Base-by-base conservation (phyloP, 2,888 invertebrate species). In the Nezara viridula region DNA sequence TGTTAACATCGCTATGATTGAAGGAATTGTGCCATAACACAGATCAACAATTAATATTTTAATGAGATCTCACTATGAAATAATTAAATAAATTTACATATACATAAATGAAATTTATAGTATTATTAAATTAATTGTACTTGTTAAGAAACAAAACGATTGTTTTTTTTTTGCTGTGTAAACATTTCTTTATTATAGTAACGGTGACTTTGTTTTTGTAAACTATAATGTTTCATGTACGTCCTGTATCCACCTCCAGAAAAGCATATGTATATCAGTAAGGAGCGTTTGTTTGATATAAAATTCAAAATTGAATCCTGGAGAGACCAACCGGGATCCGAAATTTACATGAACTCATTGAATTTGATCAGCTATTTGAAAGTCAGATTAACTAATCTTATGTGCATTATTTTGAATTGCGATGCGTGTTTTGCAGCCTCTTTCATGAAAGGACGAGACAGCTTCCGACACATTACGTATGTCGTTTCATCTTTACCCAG, bases 381-480 rank as follows among this genome's bases (percentile, higher is more conserved):
- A 60, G 12, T 60, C 60, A 60, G 27, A 60, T 27, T 60, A 27
- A 77, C 5, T 77, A 44, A 77, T 37, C 77, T 21, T 77, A 77
- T 77, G 77, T 77, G 40, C 77, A 77, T 77, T 44, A 37, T 77
- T 77, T 77, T 77, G 77, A 77, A 77, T 77, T 10, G 9, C 40
- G 40, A 44, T 40, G 19, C 4, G 77, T 37, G 24, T 77, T 77
- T 77, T 77, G 40, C 40, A 27, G 60, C 27, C 27, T 27, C 60
- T 60, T 27, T 60, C 27, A 10, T 14, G 27, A 16, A 27, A 10
- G 60, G 60, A 16, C 60, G 3, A 14, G 27, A 21, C 60, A 14
- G 27, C 27, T 60, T 27, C 14, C 27, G 14, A 9, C 60, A 60
- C 27, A 32, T 60, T 60, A 60, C 60, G 27, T 60, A 60, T 60